Evolutionary conservation across 2,888 invertebrate genomes (phyloP), one percentile per base, ranked within the genome.

Genomic region (Tenthredo scrophulariae): DNA sequence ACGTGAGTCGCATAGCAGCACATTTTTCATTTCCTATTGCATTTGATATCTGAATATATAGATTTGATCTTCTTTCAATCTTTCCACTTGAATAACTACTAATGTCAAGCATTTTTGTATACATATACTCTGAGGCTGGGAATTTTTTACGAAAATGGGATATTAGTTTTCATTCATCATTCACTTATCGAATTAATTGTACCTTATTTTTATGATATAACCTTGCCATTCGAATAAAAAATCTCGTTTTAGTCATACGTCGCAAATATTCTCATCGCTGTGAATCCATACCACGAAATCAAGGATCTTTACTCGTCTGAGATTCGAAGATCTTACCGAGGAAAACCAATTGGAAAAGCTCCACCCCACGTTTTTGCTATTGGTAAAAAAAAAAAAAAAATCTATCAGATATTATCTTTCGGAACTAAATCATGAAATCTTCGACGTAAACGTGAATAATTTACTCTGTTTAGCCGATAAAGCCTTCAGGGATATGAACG

Each of bases 331-430:
- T 95, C 95, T 88, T 99, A 99, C 93, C 97, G 98, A 93, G 99
- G 99, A 85, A 98, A 97, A 92, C 99, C 99, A 0, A 94, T 99
- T 87, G 99, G 99, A 33, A 97, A 98, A 91, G 94, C 98, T 92
- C 97, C 99, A 46, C 99, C 99, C 0, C 99, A 99, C 93, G 98
- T 99, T 1, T 99, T 98, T 94, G 99, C 99, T 84, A 97, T 99
- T 89, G 98, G 98, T 98, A 94, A 92, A 92, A 94, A 33, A 65
- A 92, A 94, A 33, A 65, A 40, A 33, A 37, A 84, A 33, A 54
- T 84, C 74, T 40, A 58, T 82, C 18, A n/a, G n/a, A 54, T 58
- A 58, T 33, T 75, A 1, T 43, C 26, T 79, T 10, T 62, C 77
- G 33, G 46, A 26, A 46, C 37, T 37, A 54, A 46, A 67, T 85